Conservation (phyloP, 2,888 invertebrate species). For the Folsomia candida region DNA sequence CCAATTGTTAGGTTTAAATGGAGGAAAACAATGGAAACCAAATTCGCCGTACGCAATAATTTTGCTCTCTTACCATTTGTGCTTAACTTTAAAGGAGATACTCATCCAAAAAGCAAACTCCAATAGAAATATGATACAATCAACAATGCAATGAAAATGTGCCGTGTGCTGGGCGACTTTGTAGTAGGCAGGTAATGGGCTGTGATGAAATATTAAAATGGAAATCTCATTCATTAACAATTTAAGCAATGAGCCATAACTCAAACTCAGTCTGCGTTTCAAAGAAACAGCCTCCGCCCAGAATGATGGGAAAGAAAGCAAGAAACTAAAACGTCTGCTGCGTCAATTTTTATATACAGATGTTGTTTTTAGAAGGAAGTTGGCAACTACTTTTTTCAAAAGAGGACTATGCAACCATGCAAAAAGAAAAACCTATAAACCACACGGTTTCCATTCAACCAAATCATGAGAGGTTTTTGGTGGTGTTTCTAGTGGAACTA, state of each 20-base stretch:
- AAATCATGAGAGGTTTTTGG: no score
- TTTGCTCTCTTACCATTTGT: neutral
- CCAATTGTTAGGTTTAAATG: neutral
- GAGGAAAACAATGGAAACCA: neutral
- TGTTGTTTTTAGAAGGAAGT: no score
- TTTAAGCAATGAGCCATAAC: constrained; percentile 15
- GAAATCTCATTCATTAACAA: constrained; percentile 7
- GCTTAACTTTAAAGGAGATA: neutral
- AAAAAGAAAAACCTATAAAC: no score
- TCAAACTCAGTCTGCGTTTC: neutral
- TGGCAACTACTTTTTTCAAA: no score
- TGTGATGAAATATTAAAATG: constrained; percentile 1
- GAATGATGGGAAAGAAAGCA: neutral
- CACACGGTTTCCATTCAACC: no score
- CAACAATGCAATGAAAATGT: neutral
- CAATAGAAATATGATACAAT: neutral
- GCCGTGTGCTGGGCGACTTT: no score
- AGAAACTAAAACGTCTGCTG: no score
- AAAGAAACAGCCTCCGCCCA: constrained; percentile 7
- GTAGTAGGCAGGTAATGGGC: neutral
- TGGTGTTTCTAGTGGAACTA: no score
- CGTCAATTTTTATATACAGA: no score
- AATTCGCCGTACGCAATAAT: neutral
- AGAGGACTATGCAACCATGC: no score
- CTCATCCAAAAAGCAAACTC: neutral